These are phyloP conservation scores for Eucriotettix oculatus DNA, from an alignment of 2,888 invertebrate genomes.

Conservation along the genomic window DNA sequence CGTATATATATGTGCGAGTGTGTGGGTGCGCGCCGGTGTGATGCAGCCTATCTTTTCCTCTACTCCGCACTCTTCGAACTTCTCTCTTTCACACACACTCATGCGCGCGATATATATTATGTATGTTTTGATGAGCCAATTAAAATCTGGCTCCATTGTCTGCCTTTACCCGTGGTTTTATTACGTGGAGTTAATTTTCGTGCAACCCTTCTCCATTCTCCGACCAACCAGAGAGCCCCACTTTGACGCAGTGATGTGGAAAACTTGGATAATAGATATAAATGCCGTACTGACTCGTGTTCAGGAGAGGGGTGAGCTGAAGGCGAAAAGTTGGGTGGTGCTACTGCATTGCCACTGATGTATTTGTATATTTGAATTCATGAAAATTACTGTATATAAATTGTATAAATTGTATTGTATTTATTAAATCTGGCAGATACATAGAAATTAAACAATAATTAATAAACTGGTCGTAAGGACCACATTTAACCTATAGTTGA, in stretches of 20 bases:
- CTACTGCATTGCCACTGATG: too few species aligned
- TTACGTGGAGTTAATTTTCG: conserved; percentile 8
- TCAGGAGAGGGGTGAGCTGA: neutral
- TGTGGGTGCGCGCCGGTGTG: neutral
- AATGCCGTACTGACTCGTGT: neutral
- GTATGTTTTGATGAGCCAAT: conserved; percentile 11
- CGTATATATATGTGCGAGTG: neutral
- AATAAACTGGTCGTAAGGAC: too few species aligned
- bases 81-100: neutral
- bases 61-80: neutral
- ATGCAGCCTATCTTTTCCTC: neutral
- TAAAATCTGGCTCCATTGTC: conserved; percentile 10
- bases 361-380: too few species aligned
- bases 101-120: conserved; percentile 4
- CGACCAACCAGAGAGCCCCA: neutral
- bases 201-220: neutral
- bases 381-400: too few species aligned
- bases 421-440: too few species aligned
- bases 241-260: conserved; percentile 3
- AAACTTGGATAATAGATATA: conserved; percentile 4
- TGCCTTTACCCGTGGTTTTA: conserved; percentile 4
- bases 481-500: too few species aligned
- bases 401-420: too few species aligned
- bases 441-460: too few species aligned
- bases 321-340: neutral